Base-by-base conservation (phyloP, 2,888 invertebrate genomes). In the Synergus umbraculus region DNA sequence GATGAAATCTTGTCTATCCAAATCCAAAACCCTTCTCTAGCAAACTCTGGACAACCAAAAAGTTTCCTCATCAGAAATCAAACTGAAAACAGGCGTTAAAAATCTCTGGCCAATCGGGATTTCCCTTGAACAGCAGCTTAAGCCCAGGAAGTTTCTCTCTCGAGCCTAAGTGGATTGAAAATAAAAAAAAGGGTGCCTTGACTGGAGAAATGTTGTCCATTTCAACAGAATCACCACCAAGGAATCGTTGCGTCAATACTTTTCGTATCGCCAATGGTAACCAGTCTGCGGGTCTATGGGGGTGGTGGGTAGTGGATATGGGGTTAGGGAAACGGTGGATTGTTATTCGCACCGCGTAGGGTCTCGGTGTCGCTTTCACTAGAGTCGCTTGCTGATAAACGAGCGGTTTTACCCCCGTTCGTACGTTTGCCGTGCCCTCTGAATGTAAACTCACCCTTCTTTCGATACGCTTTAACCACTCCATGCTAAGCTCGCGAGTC, bases 341-440 rank as follows among this genome's bases (percentile, higher is more conserved):
- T 92, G 91, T 91, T 92, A 92, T 92, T 91, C 91, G 88, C 86
- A 84, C 85, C 86, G 88, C 90, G 91, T 91, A 88, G 88, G 86
- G 86, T 87, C 88, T 85, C 87, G 91, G 91, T 91, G 91, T 92
- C 91, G 91, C 91, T 91, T 91, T 92, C 91, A 91, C 91, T 90
- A 87, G 89, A 89, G 88, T 91, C 89, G 90, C 89, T 90, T 89
- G 88, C 91, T 92, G 91, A 92, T 91, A 91, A 92, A 92, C 91
- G 91, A 92, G 91, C 91, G 90, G 90, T 91, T 91, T 89, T 87
- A 84, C 87, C 87, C 86, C 79, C 82, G 82, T 79, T 82, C 78
- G 76, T 77, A 79, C 82, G 79, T 80, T 80, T 79, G 78, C 85
- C 83, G 81, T 86, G 84, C 86, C 85, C 86, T 85, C 86, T 87